A percentile compares a stretch with the other conserved stretches of the same genome.
These are phyloP conservation scores for Chrysotoxum bicinctum DNA, from an alignment of 2,888 invertebrate species.

Conservation along the genomic window DNA sequence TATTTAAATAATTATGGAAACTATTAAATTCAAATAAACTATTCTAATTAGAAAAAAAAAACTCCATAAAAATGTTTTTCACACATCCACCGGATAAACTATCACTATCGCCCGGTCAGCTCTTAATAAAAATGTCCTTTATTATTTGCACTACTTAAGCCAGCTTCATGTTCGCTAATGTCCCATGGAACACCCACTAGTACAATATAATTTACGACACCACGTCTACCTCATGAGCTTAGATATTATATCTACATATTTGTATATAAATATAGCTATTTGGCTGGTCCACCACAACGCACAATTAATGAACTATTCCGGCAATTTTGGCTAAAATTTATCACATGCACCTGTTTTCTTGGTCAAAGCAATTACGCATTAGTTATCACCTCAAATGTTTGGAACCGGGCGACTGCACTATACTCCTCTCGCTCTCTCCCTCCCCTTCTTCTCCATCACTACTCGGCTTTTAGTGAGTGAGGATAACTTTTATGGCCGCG, in stretches of 20 bases:
- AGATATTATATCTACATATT: slow-evolving; percentile 31
- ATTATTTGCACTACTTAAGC: slow-evolving; percentile 50
- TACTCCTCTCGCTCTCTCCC: neutral
- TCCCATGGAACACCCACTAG: slow-evolving; percentile 50
- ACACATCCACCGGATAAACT: neutral
- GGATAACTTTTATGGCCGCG: slow-evolving; percentile 69
- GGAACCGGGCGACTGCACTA: neutral
- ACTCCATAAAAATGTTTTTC: neutral
- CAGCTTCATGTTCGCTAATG: neutral
- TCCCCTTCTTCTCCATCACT: neutral
- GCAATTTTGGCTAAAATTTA: slow-evolving; percentile 71
- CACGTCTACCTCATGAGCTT: slow-evolving; percentile 65
- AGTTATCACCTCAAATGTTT: slow-evolving; percentile 68
- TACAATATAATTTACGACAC: slow-evolving; percentile 64
- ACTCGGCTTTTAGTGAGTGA: slow-evolving; percentile 20
- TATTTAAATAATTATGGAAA: neutral
- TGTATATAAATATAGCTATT: neutral
- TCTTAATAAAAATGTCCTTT: slow-evolving; percentile 44
- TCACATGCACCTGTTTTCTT: slow-evolving; percentile 72
- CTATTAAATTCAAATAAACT: neutral
- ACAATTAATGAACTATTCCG: slow-evolving; percentile 71
- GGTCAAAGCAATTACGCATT: slow-evolving; percentile 71
- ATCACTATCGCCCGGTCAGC: neutral
- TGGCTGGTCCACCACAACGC: slow-evolving; percentile 67
- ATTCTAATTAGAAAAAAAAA: neutral